A percentile compares a stretch with the other conserved stretches of the same genome.
Evolutionary conservation across 2,113 vertebrate genomes (phyloP).

Genomic region (Leuciscus idus): DNA sequence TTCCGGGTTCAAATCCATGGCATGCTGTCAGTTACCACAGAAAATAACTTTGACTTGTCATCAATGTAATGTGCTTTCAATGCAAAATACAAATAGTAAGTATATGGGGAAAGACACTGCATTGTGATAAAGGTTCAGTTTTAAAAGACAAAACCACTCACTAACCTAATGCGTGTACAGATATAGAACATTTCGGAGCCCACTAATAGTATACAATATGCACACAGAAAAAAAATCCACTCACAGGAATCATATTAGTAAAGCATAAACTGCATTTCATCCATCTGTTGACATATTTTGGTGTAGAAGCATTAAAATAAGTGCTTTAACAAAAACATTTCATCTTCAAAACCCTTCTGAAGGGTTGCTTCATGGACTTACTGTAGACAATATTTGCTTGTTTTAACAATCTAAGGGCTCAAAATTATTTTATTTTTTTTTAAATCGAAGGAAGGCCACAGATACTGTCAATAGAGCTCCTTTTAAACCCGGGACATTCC

Average conservation of each 20-base stretch:
- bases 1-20: constrained; percentile 9
- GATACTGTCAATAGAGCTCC: neutral
- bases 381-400: neutral
- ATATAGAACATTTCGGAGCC: neutral
- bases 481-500: neutral
- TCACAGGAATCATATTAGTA: too few species aligned
- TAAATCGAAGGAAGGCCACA: neutral
- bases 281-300: neutral
- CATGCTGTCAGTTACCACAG: constrained; percentile 3
- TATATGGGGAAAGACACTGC: neutral
- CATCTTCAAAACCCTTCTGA: neutral
- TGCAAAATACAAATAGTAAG: too few species aligned
- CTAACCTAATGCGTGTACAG: neutral
- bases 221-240: too few species aligned
- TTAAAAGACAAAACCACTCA: neutral
- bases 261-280: too few species aligned
- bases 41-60: neutral
- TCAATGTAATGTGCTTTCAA: neutral
- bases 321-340: neutral
- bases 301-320: neutral
- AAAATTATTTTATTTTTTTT: neutral
- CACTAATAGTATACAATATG: too few species aligned
- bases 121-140: neutral
- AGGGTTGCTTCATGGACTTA: neutral
- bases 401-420: neutral